These are phyloP conservation scores for Nowickia ferox DNA, from an alignment of 2,888 invertebrate species.

Conservation along the genomic window DNA sequence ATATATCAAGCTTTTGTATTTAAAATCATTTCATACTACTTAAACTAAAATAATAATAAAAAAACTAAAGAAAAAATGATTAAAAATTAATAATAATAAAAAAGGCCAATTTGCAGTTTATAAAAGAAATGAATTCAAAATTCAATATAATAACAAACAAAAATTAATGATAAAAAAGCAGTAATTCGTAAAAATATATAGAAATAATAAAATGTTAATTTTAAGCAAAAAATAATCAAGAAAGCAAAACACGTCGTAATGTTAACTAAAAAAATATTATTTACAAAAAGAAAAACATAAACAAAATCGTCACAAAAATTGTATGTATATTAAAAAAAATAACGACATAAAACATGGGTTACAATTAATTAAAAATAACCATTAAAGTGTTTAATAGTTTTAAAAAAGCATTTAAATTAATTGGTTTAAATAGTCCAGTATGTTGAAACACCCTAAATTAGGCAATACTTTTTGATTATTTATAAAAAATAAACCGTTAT, in stretches of 20 bases:
- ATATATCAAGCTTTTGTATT: conserved; percentile 79
- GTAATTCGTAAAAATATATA: conserved; percentile 53
- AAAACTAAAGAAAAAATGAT: conserved; percentile 74
- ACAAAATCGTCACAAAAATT: conserved; percentile 15
- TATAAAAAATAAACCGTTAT: not conserved
- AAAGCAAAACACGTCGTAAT: conserved; percentile 79
- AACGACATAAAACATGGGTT: conserved; percentile 57
- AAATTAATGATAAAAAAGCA: conserved; percentile 41
- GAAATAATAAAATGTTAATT: conserved; percentile 58
- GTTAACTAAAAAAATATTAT: conserved; percentile 78
- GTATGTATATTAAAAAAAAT: conserved; percentile 63
- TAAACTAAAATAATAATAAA: conserved; percentile 73
- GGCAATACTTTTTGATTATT: conserved; percentile 20
- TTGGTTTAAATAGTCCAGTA: not conserved
- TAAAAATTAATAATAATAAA: conserved; percentile 73
- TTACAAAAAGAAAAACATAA: conserved; percentile 68
- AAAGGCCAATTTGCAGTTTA: conserved; percentile 79
- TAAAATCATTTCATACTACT: conserved; percentile 77
- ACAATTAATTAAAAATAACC: conserved; percentile 35
- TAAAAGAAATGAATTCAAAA: conserved; percentile 69
- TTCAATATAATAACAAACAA: conserved; percentile 39
- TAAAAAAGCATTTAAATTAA: not conserved
- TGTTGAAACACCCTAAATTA: not conserved
- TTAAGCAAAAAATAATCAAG: conserved; percentile 54
- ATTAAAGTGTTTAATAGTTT: conserved; percentile 20